Percentiles rank a stretch among this genome's conserved stretches.
phyloP scores from a whole-genome alignment of 30 jellyfish, hydroid and myxozoan species.

The Morbakka virulenta region DNA sequence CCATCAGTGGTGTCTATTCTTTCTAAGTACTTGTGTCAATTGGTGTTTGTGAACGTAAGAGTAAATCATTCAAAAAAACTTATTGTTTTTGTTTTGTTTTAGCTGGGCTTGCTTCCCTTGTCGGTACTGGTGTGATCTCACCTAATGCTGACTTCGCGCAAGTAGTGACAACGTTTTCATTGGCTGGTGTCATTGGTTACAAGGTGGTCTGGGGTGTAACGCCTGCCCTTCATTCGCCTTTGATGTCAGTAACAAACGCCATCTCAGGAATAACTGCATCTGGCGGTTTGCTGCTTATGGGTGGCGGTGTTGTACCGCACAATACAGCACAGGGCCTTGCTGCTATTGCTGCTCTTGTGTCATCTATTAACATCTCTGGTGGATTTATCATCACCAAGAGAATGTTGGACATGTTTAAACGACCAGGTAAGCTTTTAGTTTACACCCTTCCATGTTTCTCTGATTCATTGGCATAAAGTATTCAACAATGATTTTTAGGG shows the following conservation, averaged over 20 bases:
- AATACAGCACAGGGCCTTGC: conserved; percentile 80
- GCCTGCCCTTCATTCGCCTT: conserved; percentile 94
- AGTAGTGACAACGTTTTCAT: conserved; percentile 88
- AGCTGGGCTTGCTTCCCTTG: conserved; percentile 80
- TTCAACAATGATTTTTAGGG: background rate
- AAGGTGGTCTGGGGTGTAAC: conserved; percentile 98
- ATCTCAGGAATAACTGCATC: conserved; percentile 97
- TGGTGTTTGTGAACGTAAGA: too few species aligned
- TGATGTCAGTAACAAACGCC: conserved; percentile 95
- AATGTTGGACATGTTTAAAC: conserved; percentile 92
- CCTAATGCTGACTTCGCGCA: conserved; percentile 91
- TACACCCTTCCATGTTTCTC: too few species aligned
- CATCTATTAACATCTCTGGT: conserved; percentile 89
- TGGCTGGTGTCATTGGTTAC: conserved; percentile 97
- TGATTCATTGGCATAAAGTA: background rate
- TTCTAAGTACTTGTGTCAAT: too few species aligned
- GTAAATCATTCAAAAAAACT: too few species aligned
- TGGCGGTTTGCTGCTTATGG: conserved; percentile 93
- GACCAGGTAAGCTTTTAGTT: conserved; percentile 61
- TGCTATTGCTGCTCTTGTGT: conserved; percentile 86
- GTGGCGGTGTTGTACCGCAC: conserved; percentile 88
- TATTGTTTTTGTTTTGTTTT: background rate
- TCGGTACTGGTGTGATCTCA: conserved; percentile 83
- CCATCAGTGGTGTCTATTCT: too few species aligned
- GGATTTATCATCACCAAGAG: conserved; percentile 93